A percentile compares a stretch with the other conserved stretches of the same genome.
phyloP scores from a whole-genome alignment of 1,140 invertebrate genomes.

The Aradophagus sp. region DNA sequence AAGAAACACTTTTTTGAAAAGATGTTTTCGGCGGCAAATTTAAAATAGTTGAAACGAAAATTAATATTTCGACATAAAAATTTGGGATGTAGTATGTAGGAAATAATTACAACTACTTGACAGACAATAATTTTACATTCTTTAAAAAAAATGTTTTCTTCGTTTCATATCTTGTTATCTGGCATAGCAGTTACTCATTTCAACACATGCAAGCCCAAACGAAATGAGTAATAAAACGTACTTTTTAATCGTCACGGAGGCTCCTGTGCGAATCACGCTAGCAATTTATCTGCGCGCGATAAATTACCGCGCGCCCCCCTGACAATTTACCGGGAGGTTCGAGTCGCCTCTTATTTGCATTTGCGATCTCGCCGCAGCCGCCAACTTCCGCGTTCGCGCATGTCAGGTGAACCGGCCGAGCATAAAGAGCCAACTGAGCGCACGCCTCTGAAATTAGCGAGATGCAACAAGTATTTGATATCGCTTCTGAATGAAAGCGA shows the following conservation, averaged over 20 bases:
- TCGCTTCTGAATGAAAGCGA: conserved; percentile 50
- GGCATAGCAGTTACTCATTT: too few relatives aligned
- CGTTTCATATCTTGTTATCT: too few relatives aligned
- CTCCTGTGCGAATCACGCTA: conserved; percentile 14
- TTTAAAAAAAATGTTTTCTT: too few relatives aligned
- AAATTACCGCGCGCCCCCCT: conserved; percentile 47
- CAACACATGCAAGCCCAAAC: too few relatives aligned
- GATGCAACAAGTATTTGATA: conserved; percentile 51
- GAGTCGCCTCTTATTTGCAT: conserved; percentile 52
- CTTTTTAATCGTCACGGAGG: conserved; percentile 16
- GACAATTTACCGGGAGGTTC: conserved; percentile 46
- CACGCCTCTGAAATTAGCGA: conserved; percentile 56
- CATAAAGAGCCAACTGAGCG: conserved; percentile 22
- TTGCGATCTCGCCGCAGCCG: conserved; percentile 36
- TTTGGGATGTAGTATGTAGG: too few relatives aligned
- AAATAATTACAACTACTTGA: too few relatives aligned
- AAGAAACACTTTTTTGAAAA: too few relatives aligned
- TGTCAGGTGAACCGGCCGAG: conserved; percentile 50
- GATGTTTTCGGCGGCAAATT: too few relatives aligned
- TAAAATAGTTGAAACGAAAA: too few relatives aligned
- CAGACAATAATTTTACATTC: too few relatives aligned
- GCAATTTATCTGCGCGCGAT: conserved; percentile 40
- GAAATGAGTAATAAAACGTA: too few relatives aligned
- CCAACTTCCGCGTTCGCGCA: conserved; percentile 48
- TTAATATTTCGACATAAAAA: too few relatives aligned